Percentiles rank a stretch among this genome's conserved stretches.
phyloP scores from a whole-genome alignment of 1,140 invertebrate species.

The Neodiprion lecontei region DNA sequence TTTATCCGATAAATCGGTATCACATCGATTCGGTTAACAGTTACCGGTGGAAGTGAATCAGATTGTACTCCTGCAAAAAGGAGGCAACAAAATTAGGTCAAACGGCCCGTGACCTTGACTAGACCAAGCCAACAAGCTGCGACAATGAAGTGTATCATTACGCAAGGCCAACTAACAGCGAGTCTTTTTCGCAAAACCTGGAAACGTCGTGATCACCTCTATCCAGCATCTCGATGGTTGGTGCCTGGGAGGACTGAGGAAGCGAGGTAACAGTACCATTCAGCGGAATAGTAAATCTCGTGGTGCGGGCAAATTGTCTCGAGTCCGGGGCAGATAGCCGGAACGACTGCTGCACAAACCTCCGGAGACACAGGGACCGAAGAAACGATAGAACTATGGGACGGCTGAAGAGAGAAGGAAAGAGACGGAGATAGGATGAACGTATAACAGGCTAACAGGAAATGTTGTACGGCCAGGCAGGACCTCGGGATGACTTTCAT shows the following conservation, averaged over 20 bases:
- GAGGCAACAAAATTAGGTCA: neutral
- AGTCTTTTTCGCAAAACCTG: neutral
- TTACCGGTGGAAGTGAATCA: neutral
- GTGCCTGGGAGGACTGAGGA: neutral
- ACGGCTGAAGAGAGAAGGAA: neutral
- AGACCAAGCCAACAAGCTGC: neutral
- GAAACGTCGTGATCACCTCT: conserved; percentile 3
- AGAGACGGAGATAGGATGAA: conserved; percentile 26
- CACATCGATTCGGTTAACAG: neutral
- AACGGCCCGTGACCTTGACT: neutral
- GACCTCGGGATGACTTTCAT: conserved; percentile 15
- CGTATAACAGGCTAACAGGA: conserved; percentile 49
- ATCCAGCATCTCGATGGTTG: neutral
- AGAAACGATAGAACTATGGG: neutral
- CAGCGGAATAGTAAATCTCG: conserved; percentile 43
- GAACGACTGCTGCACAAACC: conserved; percentile 25
- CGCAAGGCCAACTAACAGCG: neutral
- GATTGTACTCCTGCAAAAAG: neutral
- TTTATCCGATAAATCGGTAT: neutral
- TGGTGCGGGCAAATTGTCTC: conserved; percentile 54
- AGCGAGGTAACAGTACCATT: conserved; percentile 29
- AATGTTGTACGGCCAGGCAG: conserved; percentile 43
- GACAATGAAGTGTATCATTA: neutral
- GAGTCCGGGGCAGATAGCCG: conserved; percentile 34
- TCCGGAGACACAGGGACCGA: neutral